phyloP scores from a whole-genome alignment of 2,797 vertebrate genomes.

The Falco berigora region DNA sequence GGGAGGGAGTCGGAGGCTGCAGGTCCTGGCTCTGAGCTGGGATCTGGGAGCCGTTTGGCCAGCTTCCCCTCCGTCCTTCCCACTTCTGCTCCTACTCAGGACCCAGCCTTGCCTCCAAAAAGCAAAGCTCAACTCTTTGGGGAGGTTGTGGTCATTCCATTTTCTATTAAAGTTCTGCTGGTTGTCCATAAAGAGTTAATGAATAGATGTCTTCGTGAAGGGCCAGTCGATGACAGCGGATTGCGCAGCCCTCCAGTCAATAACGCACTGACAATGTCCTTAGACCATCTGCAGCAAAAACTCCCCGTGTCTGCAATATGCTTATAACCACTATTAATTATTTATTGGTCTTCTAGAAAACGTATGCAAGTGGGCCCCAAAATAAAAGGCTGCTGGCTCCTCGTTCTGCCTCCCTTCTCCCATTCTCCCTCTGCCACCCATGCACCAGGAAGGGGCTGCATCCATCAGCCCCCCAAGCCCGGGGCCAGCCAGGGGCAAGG shows the following conservation, averaged over 20 bases:
- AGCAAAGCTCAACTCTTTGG: not conserved
- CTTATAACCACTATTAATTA: not conserved
- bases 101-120: not conserved
- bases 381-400: not conserved
- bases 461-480: not conserved
- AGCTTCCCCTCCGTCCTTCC: not conserved
- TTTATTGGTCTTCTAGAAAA: not conserved
- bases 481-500: rapidly evolving
- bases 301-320: not conserved
- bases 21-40: not conserved
- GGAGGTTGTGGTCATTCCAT: rapidly evolving
- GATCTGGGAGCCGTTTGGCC: not conserved
- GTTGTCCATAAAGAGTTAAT: not conserved
- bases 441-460: not conserved
- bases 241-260: not conserved
- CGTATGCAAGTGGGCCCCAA: not conserved
- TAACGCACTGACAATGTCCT: not conserved
- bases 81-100: not conserved
- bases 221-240: not conserved
- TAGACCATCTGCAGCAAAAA: not conserved
- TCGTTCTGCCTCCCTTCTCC: not conserved
- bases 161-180: not conserved
- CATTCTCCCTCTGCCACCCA: rapidly evolving
- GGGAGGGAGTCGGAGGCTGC: not conserved
- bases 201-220: not conserved